These are phyloP conservation scores for Cheumatopsyche charites DNA, from an alignment of 1,140 invertebrate species.

Conservation along the genomic window DNA sequence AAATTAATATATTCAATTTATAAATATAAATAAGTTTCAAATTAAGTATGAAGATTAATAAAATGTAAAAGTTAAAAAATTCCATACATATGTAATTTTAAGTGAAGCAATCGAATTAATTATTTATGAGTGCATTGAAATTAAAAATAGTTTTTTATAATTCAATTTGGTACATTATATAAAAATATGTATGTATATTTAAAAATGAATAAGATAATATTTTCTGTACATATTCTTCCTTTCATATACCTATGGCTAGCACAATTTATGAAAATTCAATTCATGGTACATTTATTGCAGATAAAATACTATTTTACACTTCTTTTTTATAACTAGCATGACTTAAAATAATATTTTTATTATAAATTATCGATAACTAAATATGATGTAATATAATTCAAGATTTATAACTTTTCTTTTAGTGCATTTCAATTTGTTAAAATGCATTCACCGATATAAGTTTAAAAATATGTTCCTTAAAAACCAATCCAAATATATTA, in stretches of 20 bases:
- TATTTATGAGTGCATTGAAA: conserved; percentile 19
- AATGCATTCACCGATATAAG: conserved; percentile 3
- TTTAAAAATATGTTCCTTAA: conserved; percentile 16
- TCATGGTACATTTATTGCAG: neutral
- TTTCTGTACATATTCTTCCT: conserved; percentile 25
- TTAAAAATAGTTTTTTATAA: conserved; percentile 15
- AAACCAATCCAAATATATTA: conserved; percentile 24
- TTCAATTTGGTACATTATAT: conserved; percentile 8
- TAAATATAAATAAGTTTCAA: neutral
- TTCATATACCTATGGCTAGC: conserved; percentile 3
- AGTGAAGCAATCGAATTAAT: conserved; percentile 12
- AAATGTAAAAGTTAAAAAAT: neutral
- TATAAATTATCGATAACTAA: conserved; percentile 9
- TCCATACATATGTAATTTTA: neutral
- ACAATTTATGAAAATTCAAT: conserved; percentile 4
- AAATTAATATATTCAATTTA: conserved; percentile 18
- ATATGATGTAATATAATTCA: neutral
- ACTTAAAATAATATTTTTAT: conserved; percentile 13
- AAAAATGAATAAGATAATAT: neutral
- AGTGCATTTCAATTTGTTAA: neutral
- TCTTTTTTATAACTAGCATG: conserved; percentile 1
- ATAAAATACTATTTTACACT: conserved; percentile 1
- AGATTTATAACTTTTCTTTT: neutral
- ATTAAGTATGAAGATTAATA: neutral
- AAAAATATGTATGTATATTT: conserved; percentile 1